A percentile compares a stretch with the other conserved stretches of the same genome.
These are phyloP conservation scores for Chrysopilus asiliformis DNA, from an alignment of 2,888 invertebrate species.

Conservation along the genomic window DNA sequence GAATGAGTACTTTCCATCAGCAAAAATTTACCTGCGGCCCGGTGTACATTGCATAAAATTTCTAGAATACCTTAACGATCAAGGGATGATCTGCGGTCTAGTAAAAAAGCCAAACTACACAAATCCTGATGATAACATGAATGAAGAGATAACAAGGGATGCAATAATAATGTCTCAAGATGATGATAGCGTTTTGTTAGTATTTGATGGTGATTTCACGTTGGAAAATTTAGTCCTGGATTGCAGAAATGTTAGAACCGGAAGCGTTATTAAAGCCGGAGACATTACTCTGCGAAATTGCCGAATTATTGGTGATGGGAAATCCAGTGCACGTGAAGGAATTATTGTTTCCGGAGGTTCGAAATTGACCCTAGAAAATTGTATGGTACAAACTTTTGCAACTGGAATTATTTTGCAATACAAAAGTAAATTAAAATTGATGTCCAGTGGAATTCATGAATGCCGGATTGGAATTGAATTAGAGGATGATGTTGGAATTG, in stretches of 20 bases:
- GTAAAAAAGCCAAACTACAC: constrained; percentile 9
- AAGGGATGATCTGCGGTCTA: constrained; percentile 31
- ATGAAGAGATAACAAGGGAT: no score
- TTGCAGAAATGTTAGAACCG: constrained; percentile 39
- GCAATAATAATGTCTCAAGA: constrained; percentile 33
- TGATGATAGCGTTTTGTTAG: constrained; percentile 40
- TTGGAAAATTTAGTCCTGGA: constrained; percentile 43
- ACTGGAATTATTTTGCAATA: constrained; percentile 39
- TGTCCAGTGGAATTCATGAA: constrained; percentile 23
- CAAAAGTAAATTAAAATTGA: constrained; percentile 26
- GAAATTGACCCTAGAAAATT: constrained; percentile 36
- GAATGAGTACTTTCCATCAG: constrained; percentile 30
- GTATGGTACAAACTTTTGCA: constrained; percentile 39
- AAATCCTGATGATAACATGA: no score
- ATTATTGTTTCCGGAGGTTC: constrained; percentile 39
- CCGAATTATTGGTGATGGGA: constrained; percentile 37
- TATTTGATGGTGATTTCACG: constrained; percentile 39
- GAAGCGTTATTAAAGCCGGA: constrained; percentile 39
- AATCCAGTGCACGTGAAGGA: constrained; percentile 41
- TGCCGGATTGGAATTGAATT: constrained; percentile 25
- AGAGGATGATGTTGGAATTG: constrained; percentile 32
- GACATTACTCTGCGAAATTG: constrained; percentile 39
- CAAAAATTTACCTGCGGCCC: constrained; percentile 39
- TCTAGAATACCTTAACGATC: constrained; percentile 41
- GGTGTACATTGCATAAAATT: constrained; percentile 39